Conservation (phyloP, 1,140 invertebrate species). For the Cotesia typhae region DNA sequence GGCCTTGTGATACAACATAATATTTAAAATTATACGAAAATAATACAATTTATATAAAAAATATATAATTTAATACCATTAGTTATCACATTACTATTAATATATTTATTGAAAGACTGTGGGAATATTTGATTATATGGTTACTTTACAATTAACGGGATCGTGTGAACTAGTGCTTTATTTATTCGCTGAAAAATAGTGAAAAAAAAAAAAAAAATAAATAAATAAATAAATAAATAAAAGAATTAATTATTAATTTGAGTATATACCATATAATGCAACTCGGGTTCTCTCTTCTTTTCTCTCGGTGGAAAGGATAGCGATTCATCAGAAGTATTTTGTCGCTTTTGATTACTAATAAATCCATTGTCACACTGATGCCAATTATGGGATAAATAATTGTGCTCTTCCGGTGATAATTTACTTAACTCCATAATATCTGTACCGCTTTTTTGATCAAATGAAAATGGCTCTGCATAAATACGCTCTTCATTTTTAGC, state of each 20-base stretch:
- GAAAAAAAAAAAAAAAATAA: background rate
- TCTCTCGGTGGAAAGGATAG: background rate
- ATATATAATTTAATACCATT: background rate
- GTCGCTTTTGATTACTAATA: background rate
- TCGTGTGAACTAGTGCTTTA: slow-evolving; percentile 3
- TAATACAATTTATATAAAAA: no score
- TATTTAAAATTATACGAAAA: no score
- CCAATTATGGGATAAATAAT: slow-evolving; percentile 39
- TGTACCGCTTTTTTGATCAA: slow-evolving; percentile 44
- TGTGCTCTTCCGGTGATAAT: slow-evolving; percentile 32
- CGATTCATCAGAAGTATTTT: background rate
- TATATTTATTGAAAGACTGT: slow-evolving; percentile 3
- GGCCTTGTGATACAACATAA: no score
- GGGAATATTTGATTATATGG: background rate
- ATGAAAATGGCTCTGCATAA: slow-evolving; percentile 62
- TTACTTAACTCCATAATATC: slow-evolving; percentile 34
- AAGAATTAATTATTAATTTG: slow-evolving; percentile 3
- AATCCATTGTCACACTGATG: slow-evolving; percentile 39
- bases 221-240: background rate
- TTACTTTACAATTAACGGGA: background rate
- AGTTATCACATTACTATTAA: background rate
- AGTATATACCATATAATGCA: slow-evolving; percentile 62
- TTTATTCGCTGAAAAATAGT: slow-evolving; percentile 2
- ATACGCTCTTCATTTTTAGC: slow-evolving; percentile 54
- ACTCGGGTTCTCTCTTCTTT: slow-evolving; percentile 39